Conservation (phyloP, 1,140 invertebrate genomes). For the Trichomalopsis sarcophagae region DNA sequence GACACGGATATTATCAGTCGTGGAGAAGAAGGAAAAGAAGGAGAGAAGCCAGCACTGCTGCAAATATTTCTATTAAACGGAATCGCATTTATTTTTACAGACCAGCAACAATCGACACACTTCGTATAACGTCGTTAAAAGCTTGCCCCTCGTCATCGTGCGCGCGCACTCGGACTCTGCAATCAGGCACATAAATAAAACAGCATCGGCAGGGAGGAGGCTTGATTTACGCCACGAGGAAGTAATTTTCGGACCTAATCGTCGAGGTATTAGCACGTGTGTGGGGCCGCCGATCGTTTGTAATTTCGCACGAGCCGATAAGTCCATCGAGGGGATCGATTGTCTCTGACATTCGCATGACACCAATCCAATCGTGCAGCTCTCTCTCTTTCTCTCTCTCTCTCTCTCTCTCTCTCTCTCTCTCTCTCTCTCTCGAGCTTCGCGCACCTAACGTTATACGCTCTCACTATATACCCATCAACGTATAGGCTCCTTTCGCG, state of each 20-base stretch:
- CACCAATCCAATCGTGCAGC: slow-evolving; percentile 21
- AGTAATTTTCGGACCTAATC: slow-evolving; percentile 37
- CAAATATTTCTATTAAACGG: neutral
- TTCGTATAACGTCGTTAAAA: neutral
- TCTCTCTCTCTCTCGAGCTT: neutral
- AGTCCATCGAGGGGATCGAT: slow-evolving; percentile 7
- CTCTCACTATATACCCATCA: neutral
- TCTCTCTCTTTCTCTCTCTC: slow-evolving; percentile 5
- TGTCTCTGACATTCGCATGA: slow-evolving; percentile 20
- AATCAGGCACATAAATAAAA: slow-evolving; percentile 3
- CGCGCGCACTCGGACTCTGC: too few species aligned
- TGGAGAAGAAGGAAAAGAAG: too few species aligned
- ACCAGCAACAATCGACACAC: neutral
- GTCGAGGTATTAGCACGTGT: slow-evolving; percentile 7
- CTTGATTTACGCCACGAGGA: slow-evolving; percentile 21
- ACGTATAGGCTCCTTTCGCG: neutral
- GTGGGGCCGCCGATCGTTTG: slow-evolving; percentile 17
- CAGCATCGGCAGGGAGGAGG: neutral
- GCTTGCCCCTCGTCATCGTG: neutral
- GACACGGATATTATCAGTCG: too few species aligned
- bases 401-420: neutral
- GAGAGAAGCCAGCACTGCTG: too few species aligned
- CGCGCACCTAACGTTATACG: slow-evolving; percentile 11
- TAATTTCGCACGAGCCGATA: slow-evolving; percentile 2
- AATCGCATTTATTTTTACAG: neutral